A percentile compares a stretch with the other conserved stretches of the same genome.
Conservation (phyloP, 2,113 vertebrate genomes). For the Oreochromis tanganicae region DNA sequence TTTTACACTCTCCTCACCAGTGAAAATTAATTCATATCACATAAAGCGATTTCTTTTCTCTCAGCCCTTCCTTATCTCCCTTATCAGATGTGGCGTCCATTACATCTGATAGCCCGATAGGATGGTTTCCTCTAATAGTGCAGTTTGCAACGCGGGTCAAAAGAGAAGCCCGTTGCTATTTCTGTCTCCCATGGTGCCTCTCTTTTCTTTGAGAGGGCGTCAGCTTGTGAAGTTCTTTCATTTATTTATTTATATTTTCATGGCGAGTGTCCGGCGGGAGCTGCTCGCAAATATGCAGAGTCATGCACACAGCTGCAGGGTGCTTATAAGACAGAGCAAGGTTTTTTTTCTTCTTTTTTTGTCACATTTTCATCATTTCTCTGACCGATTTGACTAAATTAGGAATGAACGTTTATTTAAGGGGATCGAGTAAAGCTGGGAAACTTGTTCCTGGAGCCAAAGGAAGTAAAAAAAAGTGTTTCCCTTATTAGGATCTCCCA, state of each 20-base stretch:
- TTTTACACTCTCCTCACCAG: constrained; percentile 17
- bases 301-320: constrained; percentile 28
- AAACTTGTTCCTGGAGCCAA: not conserved
- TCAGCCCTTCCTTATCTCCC: constrained; percentile 16
- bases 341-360: not conserved
- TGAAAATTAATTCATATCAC: constrained; percentile 53
- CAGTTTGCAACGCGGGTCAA: not conserved
- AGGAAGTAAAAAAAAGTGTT: not conserved
- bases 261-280: not conserved
- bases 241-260: not conserved
- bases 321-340: not conserved
- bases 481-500: not conserved
- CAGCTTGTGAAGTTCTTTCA: not conserved
- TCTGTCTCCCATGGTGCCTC: constrained; percentile 17
- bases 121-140: constrained; percentile 28
- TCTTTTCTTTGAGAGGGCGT: not conserved
- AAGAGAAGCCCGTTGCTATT: not conserved
- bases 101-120: constrained; percentile 40
- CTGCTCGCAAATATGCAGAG: constrained; percentile 12
- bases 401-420: not conserved
- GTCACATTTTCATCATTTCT: not conserved
- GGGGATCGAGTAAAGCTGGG: not conserved
- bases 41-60: constrained; percentile 37
- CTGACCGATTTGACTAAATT: not conserved
- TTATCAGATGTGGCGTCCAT: constrained; percentile 58